Conservation (phyloP, 2,888 invertebrate species). For the Callyntrura sp. region DNA sequence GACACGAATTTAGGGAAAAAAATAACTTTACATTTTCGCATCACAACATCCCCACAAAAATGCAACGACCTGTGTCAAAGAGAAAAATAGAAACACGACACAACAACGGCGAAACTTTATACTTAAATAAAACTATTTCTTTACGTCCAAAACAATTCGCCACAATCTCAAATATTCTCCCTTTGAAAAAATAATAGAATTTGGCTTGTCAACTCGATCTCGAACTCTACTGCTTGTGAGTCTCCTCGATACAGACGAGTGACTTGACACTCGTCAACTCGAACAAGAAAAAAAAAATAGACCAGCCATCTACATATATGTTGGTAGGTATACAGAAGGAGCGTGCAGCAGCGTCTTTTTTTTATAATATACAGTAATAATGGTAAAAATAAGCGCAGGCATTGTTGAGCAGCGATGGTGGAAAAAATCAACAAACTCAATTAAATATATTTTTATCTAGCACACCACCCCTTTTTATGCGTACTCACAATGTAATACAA, state of each 20-base stretch:
- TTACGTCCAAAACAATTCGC: slow-evolving; percentile 4
- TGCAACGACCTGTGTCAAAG: slow-evolving; percentile 71
- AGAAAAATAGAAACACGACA: slow-evolving; percentile 41
- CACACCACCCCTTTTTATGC: slow-evolving; percentile 48
- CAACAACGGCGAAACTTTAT: slow-evolving; percentile 8
- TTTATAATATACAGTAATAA: not conserved
- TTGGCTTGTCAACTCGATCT: slow-evolving; percentile 11
- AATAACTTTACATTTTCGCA: not conserved
- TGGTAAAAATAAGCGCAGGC: slow-evolving; percentile 2
- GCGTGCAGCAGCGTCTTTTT: slow-evolving; percentile 10
- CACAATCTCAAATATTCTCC: not conserved
- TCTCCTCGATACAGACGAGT: slow-evolving; percentile 41
- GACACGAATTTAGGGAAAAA: slow-evolving; percentile 20
- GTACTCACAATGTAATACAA: slow-evolving; percentile 16
- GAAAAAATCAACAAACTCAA: slow-evolving; percentile 72
- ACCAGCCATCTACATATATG: not conserved
- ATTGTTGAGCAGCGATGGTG: not conserved
- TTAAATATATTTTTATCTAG: slow-evolving; percentile 68
- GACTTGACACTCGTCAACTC: slow-evolving; percentile 27
- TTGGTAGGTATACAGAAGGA: not conserved
- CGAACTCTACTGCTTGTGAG: not conserved
- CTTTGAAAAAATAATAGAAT: not conserved
- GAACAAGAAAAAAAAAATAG: not conserved
- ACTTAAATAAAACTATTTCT: not conserved
- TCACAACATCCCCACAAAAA: slow-evolving; percentile 49